Base-by-base conservation (phyloP, 2,113 vertebrate species). In the Petaurus breviceps region DNA sequence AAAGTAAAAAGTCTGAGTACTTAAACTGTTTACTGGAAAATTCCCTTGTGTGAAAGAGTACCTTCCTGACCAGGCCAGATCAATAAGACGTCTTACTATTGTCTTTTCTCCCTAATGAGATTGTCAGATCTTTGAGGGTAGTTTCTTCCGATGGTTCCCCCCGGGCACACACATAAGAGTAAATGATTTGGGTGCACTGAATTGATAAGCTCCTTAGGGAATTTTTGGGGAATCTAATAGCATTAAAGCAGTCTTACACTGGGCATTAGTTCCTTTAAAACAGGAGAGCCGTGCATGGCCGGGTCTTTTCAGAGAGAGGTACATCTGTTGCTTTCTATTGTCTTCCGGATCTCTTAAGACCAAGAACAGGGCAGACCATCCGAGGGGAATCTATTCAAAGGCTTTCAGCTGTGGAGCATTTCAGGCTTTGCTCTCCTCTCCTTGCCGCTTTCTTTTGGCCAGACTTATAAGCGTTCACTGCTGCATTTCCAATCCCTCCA, bases 331-430 rank as follows among this genome's bases (percentile, higher is more conserved):
- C 19, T 91, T 52, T 92, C 47, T 92, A 95, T 84, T 51, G 51
- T 97, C 97, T 96, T 94, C 91, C 54, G 53, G 95, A 92, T 96
- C 89, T 50, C n/a, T 93, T 93, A 89, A 96, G 94, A 54, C 93
- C 90, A 97, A 97, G 89, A 84, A 43, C 12, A 49, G 68, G 68
- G n/a, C 3, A 16, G 92, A 95, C 84, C 96, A 52, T 96, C 55
- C 96, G 98, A 95, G 94, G 95, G 98, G 94, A 98, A 96, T 51
- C 61, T 94, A 57, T 95, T 97, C 93, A 93, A 96, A 97, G 19
- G 91, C 95, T 93, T 61, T 97, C 90, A 31, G 1, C 94, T 96
- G 95, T 49, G 93, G 96, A 96, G 97, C 97, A 90, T 51, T 90
- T 54, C 55, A 93, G 43, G 51, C 51, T 24, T 53, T 24, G 49